A percentile compares a stretch with the other conserved stretches of the same genome.
Conservation (phyloP, 2,888 invertebrate genomes). For the Lymantria dispar region DNA sequence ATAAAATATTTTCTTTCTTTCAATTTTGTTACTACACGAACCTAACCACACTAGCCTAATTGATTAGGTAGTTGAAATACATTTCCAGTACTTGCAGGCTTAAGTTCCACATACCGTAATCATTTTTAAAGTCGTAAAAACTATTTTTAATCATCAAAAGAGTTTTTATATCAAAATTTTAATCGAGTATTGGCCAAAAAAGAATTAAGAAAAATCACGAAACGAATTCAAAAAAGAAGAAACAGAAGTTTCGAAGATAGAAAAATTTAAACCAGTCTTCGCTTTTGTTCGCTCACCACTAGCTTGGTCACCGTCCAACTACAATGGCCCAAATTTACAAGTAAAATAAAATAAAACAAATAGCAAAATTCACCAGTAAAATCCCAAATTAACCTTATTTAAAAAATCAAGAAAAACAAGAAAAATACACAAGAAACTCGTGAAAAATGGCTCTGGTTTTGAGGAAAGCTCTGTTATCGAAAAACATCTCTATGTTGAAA, state of each 20-base stretch:
- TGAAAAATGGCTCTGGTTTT: conserved; percentile 62
- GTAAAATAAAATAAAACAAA: conserved; percentile 39
- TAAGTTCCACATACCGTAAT: no score
- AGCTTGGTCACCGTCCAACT: conserved; percentile 35
- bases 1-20: no score
- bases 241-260: conserved; percentile 25
- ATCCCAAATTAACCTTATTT: conserved; percentile 14
- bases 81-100: no score
- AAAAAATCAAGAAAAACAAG: conserved; percentile 15
- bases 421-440: conserved; percentile 11
- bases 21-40: no score
- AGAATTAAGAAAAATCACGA: background rate
- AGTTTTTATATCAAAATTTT: no score
- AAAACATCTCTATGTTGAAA: conserved; percentile 60
- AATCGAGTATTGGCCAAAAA: background rate
- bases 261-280: conserved; percentile 34
- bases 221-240: background rate
- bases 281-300: conserved; percentile 48
- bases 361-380: conserved; percentile 36
- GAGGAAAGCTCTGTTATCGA: conserved; percentile 60
- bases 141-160: no score
- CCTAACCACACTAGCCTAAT: no score
- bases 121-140: no score
- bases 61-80: no score
- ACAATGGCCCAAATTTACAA: conserved; percentile 68